Percentiles rank a stretch among this genome's conserved stretches.
These are phyloP conservation scores for Speoplatyrhinus poulsoni DNA, from an alignment of 2,113 vertebrate species.

Conservation along the genomic window DNA sequence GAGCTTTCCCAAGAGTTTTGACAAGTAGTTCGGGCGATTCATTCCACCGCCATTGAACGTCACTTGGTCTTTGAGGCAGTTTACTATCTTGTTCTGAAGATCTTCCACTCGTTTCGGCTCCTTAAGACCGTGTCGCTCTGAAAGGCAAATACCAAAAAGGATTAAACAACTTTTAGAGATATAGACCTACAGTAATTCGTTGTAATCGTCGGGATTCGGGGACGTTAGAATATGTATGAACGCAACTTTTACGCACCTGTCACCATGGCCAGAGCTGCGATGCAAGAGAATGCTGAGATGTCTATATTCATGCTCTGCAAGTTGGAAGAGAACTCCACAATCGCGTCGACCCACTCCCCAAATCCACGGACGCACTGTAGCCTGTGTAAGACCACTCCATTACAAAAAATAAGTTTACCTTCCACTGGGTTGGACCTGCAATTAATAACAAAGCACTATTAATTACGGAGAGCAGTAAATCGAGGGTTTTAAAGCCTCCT, in stretches of 20 bases:
- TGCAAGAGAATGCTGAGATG: slow-evolving; percentile 98
- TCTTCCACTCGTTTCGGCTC: slow-evolving; percentile 98
- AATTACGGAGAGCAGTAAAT: slow-evolving; percentile 86
- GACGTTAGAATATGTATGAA: neutral
- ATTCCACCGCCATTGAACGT: slow-evolving; percentile 95
- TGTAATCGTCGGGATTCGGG: neutral
- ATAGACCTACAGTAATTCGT: neutral
- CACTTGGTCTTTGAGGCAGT: slow-evolving; percentile 98
- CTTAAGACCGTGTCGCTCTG: slow-evolving; percentile 97
- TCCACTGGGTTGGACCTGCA: slow-evolving; percentile 97
- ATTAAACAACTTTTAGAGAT: neutral
- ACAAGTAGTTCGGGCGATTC: slow-evolving; percentile 97
- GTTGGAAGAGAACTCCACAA: slow-evolving; percentile 98
- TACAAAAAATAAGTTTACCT: slow-evolving; percentile 99
- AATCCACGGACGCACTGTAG: slow-evolving; percentile 98
- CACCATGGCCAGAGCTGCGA: slow-evolving; percentile 98
- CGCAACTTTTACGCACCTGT: slow-evolving; percentile 84
- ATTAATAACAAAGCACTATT: slow-evolving; percentile 78
- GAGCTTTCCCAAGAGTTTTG: slow-evolving; percentile 98
- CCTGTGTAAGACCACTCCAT: slow-evolving; percentile 95
- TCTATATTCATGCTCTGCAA: slow-evolving; percentile 98
- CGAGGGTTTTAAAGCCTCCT: slow-evolving; percentile 83
- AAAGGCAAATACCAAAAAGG: slow-evolving; percentile 33
- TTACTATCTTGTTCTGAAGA: slow-evolving; percentile 98
- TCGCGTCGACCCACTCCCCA: slow-evolving; percentile 98